Evolutionary conservation across 64 coral and sea anemone species (phyloP), one percentile per base, ranked within the genome.

Genomic region (Dendrophyllia cribrosa): DNA sequence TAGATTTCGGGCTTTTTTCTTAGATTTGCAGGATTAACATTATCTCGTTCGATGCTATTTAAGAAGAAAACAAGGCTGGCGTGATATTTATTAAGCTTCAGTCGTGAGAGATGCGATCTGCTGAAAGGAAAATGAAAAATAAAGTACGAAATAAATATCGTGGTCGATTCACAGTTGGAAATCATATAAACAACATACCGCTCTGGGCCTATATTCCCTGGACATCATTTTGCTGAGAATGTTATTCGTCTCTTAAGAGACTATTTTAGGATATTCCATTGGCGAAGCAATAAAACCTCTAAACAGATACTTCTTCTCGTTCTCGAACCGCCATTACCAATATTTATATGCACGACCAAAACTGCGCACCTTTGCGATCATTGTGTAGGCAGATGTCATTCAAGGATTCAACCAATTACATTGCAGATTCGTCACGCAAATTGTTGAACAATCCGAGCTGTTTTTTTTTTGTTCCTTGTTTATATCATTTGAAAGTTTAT

Each of bases 141-240:
- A 15, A 67, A 17, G 12, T 7, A 17, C 24, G 22, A 80, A 62
- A 47, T 67, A 0, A 51, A 84, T 26, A 82, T 84, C 17, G 60
- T 84, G 61, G 45, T 48, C 44, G 60, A 49, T 51, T 67, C 80
- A 4, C 80, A 84, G 80, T 84, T 84, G 44, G 80, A 84, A 84
- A 67, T 84, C 8, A 17, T 16, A 45, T 51, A 84, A 66, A 84
- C 80, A 84, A 50, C 80, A 67, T 84, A 84, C 80, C 62, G 20
- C 20, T 68, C 80, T 44, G 60, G 80, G 80, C 80, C 60, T 43
- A 84, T 84, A 84, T 84, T 84, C 80, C 43, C 9, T 49, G 43
- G 80, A 66, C 44, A 67, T 84, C 61, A 68, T 67, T 24, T 51
- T 68, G 59, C 45, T 12, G 24, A 67, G 67, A 66, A 22, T 84